phyloP scores from a whole-genome alignment of 2,113 vertebrate species.

The Anguilla rostrata region DNA sequence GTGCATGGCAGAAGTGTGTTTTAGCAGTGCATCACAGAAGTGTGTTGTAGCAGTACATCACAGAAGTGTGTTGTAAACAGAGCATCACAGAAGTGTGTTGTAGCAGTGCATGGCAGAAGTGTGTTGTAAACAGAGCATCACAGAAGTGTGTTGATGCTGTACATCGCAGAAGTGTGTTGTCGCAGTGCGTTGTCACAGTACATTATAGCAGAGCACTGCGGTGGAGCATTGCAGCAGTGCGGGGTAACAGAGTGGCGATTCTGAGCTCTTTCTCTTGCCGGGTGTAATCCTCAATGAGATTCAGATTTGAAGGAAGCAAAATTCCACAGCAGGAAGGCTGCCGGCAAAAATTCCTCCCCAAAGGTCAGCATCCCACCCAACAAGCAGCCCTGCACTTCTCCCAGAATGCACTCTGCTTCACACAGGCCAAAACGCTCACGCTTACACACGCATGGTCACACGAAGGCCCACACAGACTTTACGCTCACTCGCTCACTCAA shows the following conservation, averaged over 20 bases:
- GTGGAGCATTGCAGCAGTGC: too few species aligned
- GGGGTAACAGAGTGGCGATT: too few species aligned
- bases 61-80: neutral
- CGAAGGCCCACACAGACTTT: neutral
- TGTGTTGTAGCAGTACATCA: too few species aligned
- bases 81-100: too few species aligned
- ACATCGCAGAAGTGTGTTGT: neutral
- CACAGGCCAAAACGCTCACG: neutral
- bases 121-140: neutral
- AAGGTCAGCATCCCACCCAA: constrained; percentile 13
- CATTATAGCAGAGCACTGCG: neutral
- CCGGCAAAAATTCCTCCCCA: constrained; percentile 19
- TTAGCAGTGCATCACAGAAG: neutral
- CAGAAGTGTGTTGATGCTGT: too few species aligned
- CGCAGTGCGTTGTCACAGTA: too few species aligned
- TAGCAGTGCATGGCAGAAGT: neutral
- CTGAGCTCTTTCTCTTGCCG: neutral
- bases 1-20: neutral
- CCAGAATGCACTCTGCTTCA: neutral
- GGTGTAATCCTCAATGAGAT: constrained; percentile 36
- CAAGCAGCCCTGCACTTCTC: neutral
- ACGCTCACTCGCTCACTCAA: neutral
- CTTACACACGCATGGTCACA: neutral
- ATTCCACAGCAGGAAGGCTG: constrained; percentile 30
- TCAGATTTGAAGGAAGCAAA: constrained; percentile 31